These are phyloP conservation scores for Diachasma alloeum DNA, from an alignment of 1,140 invertebrate species.

Conservation along the genomic window DNA sequence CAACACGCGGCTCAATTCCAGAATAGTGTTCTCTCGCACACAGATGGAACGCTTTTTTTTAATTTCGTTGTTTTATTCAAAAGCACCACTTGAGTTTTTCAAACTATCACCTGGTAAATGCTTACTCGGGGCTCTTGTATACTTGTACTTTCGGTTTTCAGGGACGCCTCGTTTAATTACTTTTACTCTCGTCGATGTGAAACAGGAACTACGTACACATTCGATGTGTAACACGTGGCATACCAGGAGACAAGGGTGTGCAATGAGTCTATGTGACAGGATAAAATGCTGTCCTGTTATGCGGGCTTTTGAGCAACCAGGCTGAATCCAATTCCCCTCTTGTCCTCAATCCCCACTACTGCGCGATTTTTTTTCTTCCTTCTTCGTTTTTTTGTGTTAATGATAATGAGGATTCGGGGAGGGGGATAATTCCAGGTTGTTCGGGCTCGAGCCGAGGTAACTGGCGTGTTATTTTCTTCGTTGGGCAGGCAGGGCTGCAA, in stretches of 20 bases:
- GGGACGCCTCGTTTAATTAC: slow-evolving; percentile 36
- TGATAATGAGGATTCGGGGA: neutral
- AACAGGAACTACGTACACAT: slow-evolving; percentile 27
- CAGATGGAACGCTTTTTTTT: neutral
- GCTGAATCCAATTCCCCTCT: neutral
- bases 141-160: slow-evolving; percentile 41
- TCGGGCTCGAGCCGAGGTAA: too few species aligned
- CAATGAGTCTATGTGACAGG: neutral
- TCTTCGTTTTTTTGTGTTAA: neutral
- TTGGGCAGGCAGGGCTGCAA: too few species aligned
- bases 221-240: neutral
- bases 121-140: neutral
- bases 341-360: neutral
- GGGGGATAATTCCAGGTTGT: too few species aligned
- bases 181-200: slow-evolving; percentile 38
- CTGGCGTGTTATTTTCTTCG: too few species aligned
- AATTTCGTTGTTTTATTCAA: neutral
- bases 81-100: neutral
- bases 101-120: slow-evolving; percentile 27
- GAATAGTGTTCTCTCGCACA: neutral
- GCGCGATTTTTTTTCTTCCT: neutral
- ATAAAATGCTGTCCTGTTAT: slow-evolving; percentile 13
- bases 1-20: neutral
- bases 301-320: neutral
- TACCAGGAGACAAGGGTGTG: neutral